phyloP scores from a whole-genome alignment of 2,113 vertebrate genomes.

The Recurvirostra avosetta region DNA sequence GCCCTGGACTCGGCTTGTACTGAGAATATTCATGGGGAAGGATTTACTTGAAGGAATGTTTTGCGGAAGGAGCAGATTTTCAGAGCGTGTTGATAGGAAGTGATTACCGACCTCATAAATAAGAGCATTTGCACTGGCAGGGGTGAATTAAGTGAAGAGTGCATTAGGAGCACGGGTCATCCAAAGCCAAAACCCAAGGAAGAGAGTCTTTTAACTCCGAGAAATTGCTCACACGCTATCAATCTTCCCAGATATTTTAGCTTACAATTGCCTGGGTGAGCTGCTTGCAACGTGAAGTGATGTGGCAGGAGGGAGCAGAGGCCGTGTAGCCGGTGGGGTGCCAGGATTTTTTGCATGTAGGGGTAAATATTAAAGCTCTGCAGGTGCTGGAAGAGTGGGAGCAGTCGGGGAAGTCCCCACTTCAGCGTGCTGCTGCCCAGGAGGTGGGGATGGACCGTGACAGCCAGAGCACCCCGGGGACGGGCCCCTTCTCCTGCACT shows the following conservation, averaged over 20 bases:
- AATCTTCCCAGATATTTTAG: not conserved
- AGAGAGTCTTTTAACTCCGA: not conserved
- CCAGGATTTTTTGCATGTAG: fast-evolving
- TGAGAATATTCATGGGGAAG: not conserved
- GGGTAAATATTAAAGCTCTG: not conserved
- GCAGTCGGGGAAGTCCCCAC: not conserved
- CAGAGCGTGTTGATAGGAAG: constrained; percentile 12
- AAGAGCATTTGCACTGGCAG: constrained; percentile 23
- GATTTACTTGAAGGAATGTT: not conserved
- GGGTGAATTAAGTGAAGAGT: constrained; percentile 38
- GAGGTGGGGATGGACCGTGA: not conserved
- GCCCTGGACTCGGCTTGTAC: not conserved
- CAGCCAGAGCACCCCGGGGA: not conserved
- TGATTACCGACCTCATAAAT: constrained; percentile 17
- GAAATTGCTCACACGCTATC: not conserved
- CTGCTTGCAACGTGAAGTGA: not conserved
- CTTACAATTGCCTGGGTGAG: not conserved
- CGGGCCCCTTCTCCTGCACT: not conserved
- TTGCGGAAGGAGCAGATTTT: constrained; percentile 1
- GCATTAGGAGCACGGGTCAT: not conserved
- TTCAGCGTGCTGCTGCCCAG: fast-evolving
- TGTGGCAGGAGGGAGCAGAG: not conserved
- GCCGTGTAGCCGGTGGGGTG: fast-evolving
- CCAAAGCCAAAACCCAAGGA: not conserved
- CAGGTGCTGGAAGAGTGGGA: not conserved